A percentile compares a stretch with the other conserved stretches of the same genome.
These are phyloP conservation scores for Aphaenogaster floridana DNA, from an alignment of 1,140 invertebrate species.

Conservation along the genomic window DNA sequence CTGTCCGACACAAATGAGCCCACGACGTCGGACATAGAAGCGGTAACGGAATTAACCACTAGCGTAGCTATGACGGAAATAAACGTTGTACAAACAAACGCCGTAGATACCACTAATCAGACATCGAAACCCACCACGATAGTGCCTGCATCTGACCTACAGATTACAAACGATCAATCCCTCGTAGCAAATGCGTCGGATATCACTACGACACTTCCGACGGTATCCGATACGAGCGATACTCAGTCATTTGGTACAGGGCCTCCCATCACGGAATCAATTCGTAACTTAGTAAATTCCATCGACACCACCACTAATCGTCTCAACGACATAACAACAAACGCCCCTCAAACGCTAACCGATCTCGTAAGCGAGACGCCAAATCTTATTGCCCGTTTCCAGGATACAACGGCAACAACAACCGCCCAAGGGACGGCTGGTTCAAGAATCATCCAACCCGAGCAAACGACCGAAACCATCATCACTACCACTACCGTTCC, in stretches of 20 bases:
- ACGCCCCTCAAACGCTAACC: slow-evolving; percentile 65
- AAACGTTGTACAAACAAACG: slow-evolving; percentile 4
- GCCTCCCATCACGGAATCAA: not conserved
- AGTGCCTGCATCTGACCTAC: slow-evolving; percentile 43
- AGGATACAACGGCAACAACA: slow-evolving; percentile 83
- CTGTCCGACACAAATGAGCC: not conserved
- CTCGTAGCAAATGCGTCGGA: slow-evolving; percentile 28
- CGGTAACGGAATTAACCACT: slow-evolving; percentile 44
- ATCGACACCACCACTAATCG: slow-evolving; percentile 53
- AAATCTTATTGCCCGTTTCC: slow-evolving; percentile 85
- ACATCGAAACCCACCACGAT: slow-evolving; percentile 23
- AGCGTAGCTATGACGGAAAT: slow-evolving; percentile 13
- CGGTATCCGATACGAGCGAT: slow-evolving; percentile 1
- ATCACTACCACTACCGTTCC: slow-evolving; percentile 45
- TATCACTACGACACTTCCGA: slow-evolving; percentile 30
- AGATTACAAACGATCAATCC: slow-evolving; percentile 63
- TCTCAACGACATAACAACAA: slow-evolving; percentile 60
- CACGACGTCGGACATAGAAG: not conserved
- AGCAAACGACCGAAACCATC: slow-evolving; percentile 70
- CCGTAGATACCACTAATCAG: slow-evolving; percentile 44
- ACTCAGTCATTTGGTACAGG: slow-evolving; percentile 15
- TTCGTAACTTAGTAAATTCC: slow-evolving; percentile 31
- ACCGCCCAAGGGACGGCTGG: slow-evolving; percentile 86
- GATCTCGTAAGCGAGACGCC: slow-evolving; percentile 76
- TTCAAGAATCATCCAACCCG: slow-evolving; percentile 75